Base-by-base conservation (phyloP, 1,140 invertebrate genomes). In the Asobara japonica region DNA sequence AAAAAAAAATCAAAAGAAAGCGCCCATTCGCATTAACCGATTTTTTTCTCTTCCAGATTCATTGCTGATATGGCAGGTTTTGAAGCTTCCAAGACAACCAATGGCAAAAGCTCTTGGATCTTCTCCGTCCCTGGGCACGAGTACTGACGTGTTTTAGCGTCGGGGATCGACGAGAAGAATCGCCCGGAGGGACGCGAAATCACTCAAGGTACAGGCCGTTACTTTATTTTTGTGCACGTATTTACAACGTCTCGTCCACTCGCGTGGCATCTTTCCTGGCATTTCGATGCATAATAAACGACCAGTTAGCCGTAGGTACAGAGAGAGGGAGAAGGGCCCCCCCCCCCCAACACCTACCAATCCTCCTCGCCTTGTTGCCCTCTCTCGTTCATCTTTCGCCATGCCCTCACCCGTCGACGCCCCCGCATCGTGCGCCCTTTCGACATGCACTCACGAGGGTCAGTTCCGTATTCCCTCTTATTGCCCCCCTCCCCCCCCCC, bases 251-350 rank as follows among this genome's bases (percentile, higher is more conserved):
- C 80, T 80, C 83, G 83, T 86, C 83, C 83, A 85, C 83, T 86
- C 85, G 84, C 81, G 82, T 83, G 83, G 85, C 83, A 84, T 85
- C 84, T 80, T 84, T 83, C 76, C 82, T 85, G 85, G 85, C 85
- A 86, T 86, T 86, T 86, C 85, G 84, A 86, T 86, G 85, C 85
- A 86, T 86, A 86, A 85, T 86, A 86, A 86, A 86, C 83, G 85
- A 86, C 83, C 82, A 80, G 81, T 86, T 84, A 84, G 81, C 81
- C 82, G 75, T 77, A 83, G 81, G 72, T 80, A 72, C 72, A 70
- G 74, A 38, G 61, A 38, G 22, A 30, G n/a, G n/a, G n/a, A 62
- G 76, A 78, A 71, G 72, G 75, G 74, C 27, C 56, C 27, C 11
- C 30, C 30, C 60, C 30, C 29, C 29, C 27, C 11, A 62, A 62